A percentile compares a stretch with the other conserved stretches of the same genome.
Conservation (phyloP, 2,797 vertebrate genomes). For the Scolopax rusticola region DNA sequence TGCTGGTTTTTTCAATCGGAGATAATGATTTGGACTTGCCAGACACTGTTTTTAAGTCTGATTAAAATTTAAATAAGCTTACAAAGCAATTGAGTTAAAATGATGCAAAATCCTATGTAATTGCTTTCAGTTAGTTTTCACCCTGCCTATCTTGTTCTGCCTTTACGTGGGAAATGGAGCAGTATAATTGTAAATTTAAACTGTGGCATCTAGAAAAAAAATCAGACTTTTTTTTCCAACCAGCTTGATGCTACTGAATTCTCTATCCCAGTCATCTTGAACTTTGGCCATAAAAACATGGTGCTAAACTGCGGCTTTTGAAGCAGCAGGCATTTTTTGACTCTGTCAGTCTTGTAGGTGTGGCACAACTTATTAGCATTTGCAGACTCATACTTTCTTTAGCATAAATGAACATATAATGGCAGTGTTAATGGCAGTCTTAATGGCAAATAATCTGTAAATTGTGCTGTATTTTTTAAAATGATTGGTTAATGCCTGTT, state of each 20-base stretch:
- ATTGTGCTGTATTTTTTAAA: background rate
- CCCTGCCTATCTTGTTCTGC: background rate
- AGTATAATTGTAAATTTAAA: background rate
- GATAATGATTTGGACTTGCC: background rate
- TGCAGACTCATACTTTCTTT: background rate
- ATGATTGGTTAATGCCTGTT: background rate
- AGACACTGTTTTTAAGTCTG: background rate
- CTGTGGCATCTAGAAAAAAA: background rate
- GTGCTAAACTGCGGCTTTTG: background rate
- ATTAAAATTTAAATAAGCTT: conserved; percentile 30
- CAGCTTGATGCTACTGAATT: background rate
- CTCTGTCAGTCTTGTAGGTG: background rate
- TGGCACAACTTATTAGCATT: background rate
- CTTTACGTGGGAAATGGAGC: background rate
- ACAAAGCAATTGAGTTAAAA: background rate
- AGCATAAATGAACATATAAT: background rate
- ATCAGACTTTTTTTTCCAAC: rapidly evolving
- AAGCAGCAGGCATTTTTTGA: background rate
- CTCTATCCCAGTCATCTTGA: background rate
- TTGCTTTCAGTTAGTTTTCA: background rate
- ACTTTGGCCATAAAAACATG: background rate
- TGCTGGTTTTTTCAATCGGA: background rate
- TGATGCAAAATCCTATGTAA: background rate
- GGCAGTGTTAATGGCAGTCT: too few species aligned
- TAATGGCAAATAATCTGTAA: conserved; percentile 7